phyloP scores from a whole-genome alignment of 2,797 vertebrate genomes.

The Mormyrops boulengeri region DNA sequence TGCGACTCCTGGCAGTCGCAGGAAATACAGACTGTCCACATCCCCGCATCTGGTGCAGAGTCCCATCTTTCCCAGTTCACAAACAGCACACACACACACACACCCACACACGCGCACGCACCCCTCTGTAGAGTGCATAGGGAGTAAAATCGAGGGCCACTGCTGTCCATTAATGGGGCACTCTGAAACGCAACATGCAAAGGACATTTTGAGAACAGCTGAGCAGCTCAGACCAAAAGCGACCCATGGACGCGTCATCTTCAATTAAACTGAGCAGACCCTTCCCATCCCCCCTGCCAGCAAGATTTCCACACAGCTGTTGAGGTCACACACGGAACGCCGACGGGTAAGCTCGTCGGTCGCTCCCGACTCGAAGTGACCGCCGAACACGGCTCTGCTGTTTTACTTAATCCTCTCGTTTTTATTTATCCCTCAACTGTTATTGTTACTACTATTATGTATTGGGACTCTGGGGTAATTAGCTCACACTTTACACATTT shows the following conservation, averaged over 20 bases:
- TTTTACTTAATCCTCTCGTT: background rate
- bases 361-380: background rate
- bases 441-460: background rate
- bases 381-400: background rate
- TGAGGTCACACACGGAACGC: background rate
- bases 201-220: background rate
- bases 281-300: background rate
- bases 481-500: conserved; percentile 16
- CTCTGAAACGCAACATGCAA: background rate
- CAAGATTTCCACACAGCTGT: background rate
- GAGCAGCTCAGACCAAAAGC: background rate
- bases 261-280: background rate
- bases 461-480: background rate
- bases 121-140: background rate
- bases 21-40: background rate
- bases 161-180: background rate
- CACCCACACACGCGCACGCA: background rate
- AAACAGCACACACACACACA: background rate
- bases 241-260: background rate
- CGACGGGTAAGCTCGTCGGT: background rate
- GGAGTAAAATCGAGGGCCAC: background rate
- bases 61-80: background rate
- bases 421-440: conserved; percentile 5
- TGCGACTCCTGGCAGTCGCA: background rate
- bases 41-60: background rate